These are phyloP conservation scores for Mionectes macconnelli DNA, from an alignment of 2,113 vertebrate genomes.

Conservation along the genomic window DNA sequence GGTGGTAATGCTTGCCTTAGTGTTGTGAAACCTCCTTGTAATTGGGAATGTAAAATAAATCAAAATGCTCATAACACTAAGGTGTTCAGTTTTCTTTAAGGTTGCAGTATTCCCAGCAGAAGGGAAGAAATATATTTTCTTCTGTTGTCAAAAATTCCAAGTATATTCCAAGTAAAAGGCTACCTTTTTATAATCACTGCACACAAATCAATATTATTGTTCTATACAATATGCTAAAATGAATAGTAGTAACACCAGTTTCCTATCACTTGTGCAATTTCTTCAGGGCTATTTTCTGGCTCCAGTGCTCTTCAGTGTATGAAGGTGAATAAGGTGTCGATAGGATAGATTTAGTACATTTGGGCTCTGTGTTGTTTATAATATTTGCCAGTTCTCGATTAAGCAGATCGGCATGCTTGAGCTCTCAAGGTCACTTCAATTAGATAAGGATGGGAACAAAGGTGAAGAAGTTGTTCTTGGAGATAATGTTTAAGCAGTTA, in stretches of 20 bases:
- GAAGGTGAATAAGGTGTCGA: constrained; percentile 50
- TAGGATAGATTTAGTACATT: constrained; percentile 37
- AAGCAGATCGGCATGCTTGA: constrained; percentile 16
- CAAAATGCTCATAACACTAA: neutral
- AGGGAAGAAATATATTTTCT: neutral
- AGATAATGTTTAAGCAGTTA: constrained; percentile 36
- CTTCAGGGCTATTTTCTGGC: constrained; percentile 46
- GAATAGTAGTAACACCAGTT: neutral
- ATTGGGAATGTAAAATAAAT: neutral
- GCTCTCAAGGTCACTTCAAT: constrained; percentile 61
- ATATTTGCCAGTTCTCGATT: constrained; percentile 66
- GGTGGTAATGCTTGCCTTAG: neutral
- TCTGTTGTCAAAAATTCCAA: neutral
- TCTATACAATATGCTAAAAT: constrained; percentile 1
- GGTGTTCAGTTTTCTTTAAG: neutral
- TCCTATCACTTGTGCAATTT: constrained; percentile 5
- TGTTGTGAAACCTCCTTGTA: neutral
- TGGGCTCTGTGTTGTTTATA: constrained; percentile 16
- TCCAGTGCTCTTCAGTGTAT: constrained; percentile 4
- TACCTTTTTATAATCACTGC: neutral
- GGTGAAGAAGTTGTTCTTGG: constrained; percentile 22
- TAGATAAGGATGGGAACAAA: constrained; percentile 44
- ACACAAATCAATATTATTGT: constrained; percentile 3
- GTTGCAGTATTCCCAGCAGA: neutral
- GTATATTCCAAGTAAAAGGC: neutral